Conservation (phyloP, 2,113 vertebrate genomes). For the Psophia crepitans region DNA sequence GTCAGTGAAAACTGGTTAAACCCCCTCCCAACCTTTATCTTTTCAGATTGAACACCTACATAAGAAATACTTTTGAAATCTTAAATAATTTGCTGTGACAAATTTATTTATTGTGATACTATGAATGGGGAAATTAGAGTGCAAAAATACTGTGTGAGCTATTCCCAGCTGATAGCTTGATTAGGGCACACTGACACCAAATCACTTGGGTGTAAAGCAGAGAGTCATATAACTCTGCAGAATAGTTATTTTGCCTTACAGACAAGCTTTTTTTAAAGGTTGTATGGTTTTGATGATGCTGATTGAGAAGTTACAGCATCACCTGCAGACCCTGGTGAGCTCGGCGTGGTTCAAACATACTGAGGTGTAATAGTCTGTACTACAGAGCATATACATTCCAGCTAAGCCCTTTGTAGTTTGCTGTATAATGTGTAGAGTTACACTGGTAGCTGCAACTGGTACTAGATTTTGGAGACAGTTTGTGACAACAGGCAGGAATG, state of each 20-base stretch:
- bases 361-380: not conserved
- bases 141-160: not conserved
- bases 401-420: not conserved
- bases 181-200: not conserved
- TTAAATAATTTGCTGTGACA: not conserved
- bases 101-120: not conserved
- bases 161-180: not conserved
- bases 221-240: not conserved
- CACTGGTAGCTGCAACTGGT: not conserved
- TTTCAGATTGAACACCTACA: not conserved
- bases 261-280: not conserved
- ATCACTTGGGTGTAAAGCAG: not conserved
- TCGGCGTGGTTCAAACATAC: not conserved
- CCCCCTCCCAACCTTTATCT: not conserved
- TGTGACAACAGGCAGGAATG: not conserved
- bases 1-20: not conserved
- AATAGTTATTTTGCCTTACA: not conserved
- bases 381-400: not conserved
- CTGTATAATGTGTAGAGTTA: not conserved
- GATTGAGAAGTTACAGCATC: not conserved
- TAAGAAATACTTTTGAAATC: not conserved
- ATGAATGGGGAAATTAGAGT: not conserved
- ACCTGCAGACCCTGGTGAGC: not conserved
- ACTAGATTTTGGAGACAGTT: not conserved
- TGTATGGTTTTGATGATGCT: not conserved